Evolutionary conservation across 1,140 invertebrate species (phyloP).

Genomic region (Lasioglossum baleicum): DNA sequence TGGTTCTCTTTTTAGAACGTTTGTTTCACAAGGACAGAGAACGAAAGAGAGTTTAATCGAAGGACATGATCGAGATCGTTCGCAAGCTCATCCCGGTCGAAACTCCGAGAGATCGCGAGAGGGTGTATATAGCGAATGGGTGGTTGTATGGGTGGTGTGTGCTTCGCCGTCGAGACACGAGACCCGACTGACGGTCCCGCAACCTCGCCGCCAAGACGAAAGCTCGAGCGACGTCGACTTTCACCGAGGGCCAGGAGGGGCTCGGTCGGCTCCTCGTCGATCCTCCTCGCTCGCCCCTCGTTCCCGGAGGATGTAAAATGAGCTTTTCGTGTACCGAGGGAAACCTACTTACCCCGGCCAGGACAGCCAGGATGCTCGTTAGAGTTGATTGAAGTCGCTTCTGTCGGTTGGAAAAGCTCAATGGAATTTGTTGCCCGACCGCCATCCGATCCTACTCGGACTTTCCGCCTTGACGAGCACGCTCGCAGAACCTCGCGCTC

Average conservation of each 20-base stretch:
- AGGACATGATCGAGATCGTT: background rate
- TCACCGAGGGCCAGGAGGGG: slow-evolving; percentile 3
- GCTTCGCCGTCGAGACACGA: slow-evolving; percentile 39
- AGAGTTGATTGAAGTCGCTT: slow-evolving; percentile 17
- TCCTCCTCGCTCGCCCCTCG: background rate
- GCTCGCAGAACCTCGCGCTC: too few species aligned
- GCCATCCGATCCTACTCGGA: background rate
- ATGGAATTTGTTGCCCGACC: background rate
- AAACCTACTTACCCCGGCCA: slow-evolving; percentile 7
- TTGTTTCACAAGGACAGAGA: too few species aligned
- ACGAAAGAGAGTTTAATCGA: too few species aligned
- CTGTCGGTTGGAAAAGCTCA: background rate
- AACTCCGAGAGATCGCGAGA: background rate
- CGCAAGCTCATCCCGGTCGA: background rate
- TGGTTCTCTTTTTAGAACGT: too few species aligned
- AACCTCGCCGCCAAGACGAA: slow-evolving; percentile 42
- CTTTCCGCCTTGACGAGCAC: background rate
- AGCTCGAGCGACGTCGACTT: slow-evolving; percentile 44
- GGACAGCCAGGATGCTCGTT: slow-evolving; percentile 3
- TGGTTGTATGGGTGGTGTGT: slow-evolving; percentile 4
- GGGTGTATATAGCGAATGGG: too few species aligned
- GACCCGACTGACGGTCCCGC: slow-evolving; percentile 51
- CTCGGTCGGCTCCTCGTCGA: background rate
- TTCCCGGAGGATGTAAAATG: slow-evolving; percentile 38
- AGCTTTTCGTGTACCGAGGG: slow-evolving; percentile 26